Evolutionary conservation across 2,113 vertebrate species (phyloP), one percentile per base, ranked within the genome.

Genomic region (Crypturellus undulatus): DNA sequence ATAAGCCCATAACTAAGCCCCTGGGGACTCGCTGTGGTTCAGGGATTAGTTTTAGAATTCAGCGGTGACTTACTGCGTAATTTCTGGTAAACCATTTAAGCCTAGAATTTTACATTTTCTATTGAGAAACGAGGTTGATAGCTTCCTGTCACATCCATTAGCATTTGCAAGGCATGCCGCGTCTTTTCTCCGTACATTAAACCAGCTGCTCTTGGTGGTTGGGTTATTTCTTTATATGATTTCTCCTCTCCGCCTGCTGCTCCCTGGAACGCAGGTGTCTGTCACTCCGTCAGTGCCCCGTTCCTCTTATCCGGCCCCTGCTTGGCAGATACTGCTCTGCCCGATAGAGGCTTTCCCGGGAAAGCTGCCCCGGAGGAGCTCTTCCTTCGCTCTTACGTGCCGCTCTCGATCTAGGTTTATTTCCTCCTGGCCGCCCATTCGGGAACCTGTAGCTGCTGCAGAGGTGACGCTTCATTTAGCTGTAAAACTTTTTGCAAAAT

Each of bases 11-110:
- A 79, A 91, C 63, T 77, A 73, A 87, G 85, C 85, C 93, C 82
- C 26, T 20, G 22, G 56, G 32, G 73, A 84, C 73, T 67, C 0
- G 2, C 64, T 78, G 5, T 70, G 68, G 85, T 83, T 67, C 49
- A 78, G 79, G 85, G 71, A 88, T 94, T 92, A 90, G 85, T 90
- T 93, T 93, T 76, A 90, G 92, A 88, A 88, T 90, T 90, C 76
- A 75, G 68, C 64, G 70, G 68, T 90, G 79, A 90, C 28, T 88
- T 92, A 89, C 77, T 83, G 79, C 73, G 64, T 78, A 91, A 87
- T 94, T 92, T 95, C 89, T 91, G 40, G 81, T 73, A 91, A 94
- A 84, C 38, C 60, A 87, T 82, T 83, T 83, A 89, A 94, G 71
- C 71, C 51, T 82, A 68, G 78, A 87, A 82, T 91, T 84, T 87